Evolutionary conservation across 1,140 invertebrate genomes (phyloP).

Genomic region (Drosophila subpulchrella): DNA sequence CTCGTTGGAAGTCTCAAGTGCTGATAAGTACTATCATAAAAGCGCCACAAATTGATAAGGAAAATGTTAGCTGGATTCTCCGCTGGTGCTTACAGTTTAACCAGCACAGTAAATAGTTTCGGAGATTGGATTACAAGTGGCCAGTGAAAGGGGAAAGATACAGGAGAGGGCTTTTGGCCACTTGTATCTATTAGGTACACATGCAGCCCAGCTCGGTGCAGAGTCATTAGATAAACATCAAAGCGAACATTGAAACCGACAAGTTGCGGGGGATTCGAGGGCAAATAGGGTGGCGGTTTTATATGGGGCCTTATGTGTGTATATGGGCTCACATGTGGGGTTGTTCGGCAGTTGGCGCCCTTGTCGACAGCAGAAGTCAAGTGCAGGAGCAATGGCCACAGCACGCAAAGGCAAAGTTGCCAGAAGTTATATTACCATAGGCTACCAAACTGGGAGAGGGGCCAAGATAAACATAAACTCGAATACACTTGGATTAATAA

Average conservation of each 20-base stretch:
- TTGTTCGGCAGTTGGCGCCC: conserved; percentile 8
- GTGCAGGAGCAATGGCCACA: conserved; percentile 43
- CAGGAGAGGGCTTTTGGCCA: conserved; percentile 11
- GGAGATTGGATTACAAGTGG: conserved; percentile 35
- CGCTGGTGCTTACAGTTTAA: conserved; percentile 38
- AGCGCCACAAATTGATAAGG: conserved; percentile 39
- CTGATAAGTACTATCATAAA: conserved; percentile 43
- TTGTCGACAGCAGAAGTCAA: conserved; percentile 52
- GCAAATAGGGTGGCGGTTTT: neutral
- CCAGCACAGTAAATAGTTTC: conserved; percentile 29
- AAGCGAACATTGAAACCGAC: conserved; percentile 46
- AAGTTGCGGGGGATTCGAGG: conserved; percentile 10
- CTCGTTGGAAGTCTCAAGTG: neutral
- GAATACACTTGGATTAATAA: conserved; percentile 22
- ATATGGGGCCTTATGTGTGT: neutral
- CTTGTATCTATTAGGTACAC: conserved; percentile 36
- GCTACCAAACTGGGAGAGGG: conserved; percentile 1
- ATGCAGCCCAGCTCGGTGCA: conserved; percentile 25
- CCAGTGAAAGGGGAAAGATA: neutral
- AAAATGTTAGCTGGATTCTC: neutral
- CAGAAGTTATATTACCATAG: conserved; percentile 42
- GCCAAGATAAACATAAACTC: conserved; percentile 32
- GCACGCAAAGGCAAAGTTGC: conserved; percentile 53
- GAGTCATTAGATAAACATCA: conserved; percentile 52
- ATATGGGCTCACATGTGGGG: neutral